Evolutionary conservation across 2,888 invertebrate species (phyloP).

Genomic region (Athalia cordata): DNA sequence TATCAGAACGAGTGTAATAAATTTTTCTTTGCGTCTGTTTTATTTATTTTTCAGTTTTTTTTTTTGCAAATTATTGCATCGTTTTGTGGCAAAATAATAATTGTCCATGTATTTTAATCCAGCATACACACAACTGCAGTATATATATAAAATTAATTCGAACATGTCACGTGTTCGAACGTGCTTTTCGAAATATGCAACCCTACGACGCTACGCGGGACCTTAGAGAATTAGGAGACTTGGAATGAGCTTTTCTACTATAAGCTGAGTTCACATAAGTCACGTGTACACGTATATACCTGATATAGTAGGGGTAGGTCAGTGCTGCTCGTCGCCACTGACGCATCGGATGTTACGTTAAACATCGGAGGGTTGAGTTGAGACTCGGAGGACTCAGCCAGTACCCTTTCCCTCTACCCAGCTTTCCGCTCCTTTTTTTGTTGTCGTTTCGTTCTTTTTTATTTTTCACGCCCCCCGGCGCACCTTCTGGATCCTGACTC

Average conservation of each 20-base stretch:
- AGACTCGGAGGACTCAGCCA: constrained; percentile 5
- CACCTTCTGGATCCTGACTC: constrained; percentile 40
- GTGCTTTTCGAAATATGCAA: too few relatives aligned
- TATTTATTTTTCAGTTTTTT: too few relatives aligned
- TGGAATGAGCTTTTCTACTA: constrained; percentile 17
- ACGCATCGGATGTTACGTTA: constrained; percentile 23
- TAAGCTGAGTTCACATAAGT: constrained; percentile 61
- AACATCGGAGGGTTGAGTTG: background rate
- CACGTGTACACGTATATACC: constrained; percentile 50
- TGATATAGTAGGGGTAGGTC: constrained; percentile 67
- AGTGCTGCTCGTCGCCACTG: constrained; percentile 53
- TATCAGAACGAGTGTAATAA: too few relatives aligned
- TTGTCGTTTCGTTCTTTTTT: constrained; percentile 50
- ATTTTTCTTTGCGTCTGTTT: too few relatives aligned
- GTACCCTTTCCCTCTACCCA: constrained; percentile 45
- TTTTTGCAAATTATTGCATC: too few relatives aligned
- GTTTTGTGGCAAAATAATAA: too few relatives aligned
- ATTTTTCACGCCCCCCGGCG: background rate
- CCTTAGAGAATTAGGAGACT: background rate
- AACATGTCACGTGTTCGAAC: too few relatives aligned
- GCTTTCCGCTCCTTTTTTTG: constrained; percentile 36
- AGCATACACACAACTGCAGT: too few relatives aligned
- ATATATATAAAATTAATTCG: too few relatives aligned
- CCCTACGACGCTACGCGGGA: too few relatives aligned
- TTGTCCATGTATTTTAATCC: too few relatives aligned